These are phyloP conservation scores for Clostera curtula DNA, from an alignment of 2,888 invertebrate genomes.

Conservation along the genomic window DNA sequence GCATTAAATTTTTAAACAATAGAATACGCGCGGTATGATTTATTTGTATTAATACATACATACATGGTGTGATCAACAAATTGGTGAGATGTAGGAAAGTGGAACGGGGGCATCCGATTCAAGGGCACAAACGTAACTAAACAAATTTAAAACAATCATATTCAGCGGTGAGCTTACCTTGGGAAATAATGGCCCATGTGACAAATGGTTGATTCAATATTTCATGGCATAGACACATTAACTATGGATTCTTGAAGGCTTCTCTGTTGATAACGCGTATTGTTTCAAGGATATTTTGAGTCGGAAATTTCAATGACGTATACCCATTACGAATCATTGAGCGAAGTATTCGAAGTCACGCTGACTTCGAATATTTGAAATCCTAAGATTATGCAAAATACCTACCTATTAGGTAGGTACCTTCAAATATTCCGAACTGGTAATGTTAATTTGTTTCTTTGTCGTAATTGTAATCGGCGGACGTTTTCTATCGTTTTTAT, in stretches of 20 bases:
- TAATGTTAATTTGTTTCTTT: constrained; percentile 13
- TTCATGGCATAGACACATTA: too few species aligned
- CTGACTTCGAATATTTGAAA: too few species aligned
- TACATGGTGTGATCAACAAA: constrained; percentile 56
- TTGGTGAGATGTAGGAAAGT: constrained; percentile 66
- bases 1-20: too few species aligned
- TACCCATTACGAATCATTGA: too few species aligned
- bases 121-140: constrained; percentile 56
- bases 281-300: too few species aligned
- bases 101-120: constrained; percentile 64
- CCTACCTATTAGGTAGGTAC: too few species aligned
- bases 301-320: too few species aligned
- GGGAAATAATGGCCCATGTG: constrained; percentile 32
- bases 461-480: constrained; percentile 25
- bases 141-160: constrained; percentile 50
- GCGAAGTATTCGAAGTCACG: too few species aligned
- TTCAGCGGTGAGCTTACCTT: constrained; percentile 41
- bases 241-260: too few species aligned
- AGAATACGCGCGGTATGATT: too few species aligned
- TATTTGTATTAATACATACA: constrained; percentile 21
- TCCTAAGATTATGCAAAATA: too few species aligned
- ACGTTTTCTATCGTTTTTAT: constrained; percentile 33
- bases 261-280: too few species aligned
- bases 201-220: constrained; percentile 18
- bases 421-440: background rate